Conservation (phyloP, 2,888 invertebrate species). For the Leucophenga maculata region DNA sequence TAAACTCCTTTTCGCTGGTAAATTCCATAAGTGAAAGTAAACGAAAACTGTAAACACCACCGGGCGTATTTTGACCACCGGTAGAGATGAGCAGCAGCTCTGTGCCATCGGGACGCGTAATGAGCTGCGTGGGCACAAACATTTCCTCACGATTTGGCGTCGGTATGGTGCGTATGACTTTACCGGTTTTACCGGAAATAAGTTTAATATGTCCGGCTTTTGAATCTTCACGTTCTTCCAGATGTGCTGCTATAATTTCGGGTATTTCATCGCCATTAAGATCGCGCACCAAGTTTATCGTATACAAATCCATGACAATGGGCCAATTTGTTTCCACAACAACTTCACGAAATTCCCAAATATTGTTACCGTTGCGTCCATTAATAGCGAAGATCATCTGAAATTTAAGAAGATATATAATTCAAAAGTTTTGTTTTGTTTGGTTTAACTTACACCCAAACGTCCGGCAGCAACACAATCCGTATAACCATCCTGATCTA, state of each 20-base stretch:
- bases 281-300: constrained; percentile 81
- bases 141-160: constrained; percentile 80
- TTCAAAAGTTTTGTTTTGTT: not conserved
- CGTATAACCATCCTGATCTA: constrained; percentile 78
- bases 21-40: constrained; percentile 75
- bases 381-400: constrained; percentile 78
- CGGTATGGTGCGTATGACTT: constrained; percentile 76
- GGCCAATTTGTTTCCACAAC: constrained; percentile 73
- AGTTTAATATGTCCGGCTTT: constrained; percentile 79
- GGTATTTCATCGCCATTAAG: constrained; percentile 79
- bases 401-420: constrained; percentile 34
- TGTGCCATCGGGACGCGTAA: constrained; percentile 77
- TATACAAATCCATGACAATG: constrained; percentile 76
- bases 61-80: constrained; percentile 81
- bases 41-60: constrained; percentile 79
- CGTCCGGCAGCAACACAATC: constrained; percentile 85
- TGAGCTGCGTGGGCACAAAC: constrained; percentile 81
- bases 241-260: constrained; percentile 82
- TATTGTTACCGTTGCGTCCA: constrained; percentile 77
- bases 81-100: constrained; percentile 80
- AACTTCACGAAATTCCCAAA: constrained; percentile 76
- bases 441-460: constrained; percentile 75
- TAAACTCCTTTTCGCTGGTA: constrained; percentile 73
- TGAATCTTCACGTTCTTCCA: constrained; percentile 73
- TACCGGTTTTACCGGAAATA: constrained; percentile 81